A percentile compares a stretch with the other conserved stretches of the same genome.
Evolutionary conservation across 2,797 vertebrate genomes (phyloP).

Genomic region (Platyrinchus mystaceus): DNA sequence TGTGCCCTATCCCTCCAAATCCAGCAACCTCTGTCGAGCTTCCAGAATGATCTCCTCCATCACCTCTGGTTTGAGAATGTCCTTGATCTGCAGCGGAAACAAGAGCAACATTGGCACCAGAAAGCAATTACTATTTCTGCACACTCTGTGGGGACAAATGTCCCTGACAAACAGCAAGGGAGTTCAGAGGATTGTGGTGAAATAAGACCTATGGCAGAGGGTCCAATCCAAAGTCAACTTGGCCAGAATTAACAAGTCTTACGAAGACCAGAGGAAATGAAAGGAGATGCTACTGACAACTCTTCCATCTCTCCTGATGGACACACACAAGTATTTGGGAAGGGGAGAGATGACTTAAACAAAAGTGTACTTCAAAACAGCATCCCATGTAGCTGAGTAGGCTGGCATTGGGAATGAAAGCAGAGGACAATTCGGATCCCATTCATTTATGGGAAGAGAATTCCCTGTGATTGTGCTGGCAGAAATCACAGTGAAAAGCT

Average conservation of each 20-base stretch:
- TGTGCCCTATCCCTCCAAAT: conserved; percentile 83
- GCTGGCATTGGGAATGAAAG: background rate
- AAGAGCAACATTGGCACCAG: background rate
- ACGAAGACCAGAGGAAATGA: background rate
- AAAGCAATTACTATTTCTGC: background rate
- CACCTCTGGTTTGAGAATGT: conserved; percentile 92
- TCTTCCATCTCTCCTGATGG: background rate
- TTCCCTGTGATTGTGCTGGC: background rate
- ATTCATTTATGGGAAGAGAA: background rate
- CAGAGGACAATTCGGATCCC: background rate
- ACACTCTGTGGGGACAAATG: background rate
- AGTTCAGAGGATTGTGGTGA: background rate
- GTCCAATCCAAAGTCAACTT: background rate
- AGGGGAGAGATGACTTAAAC: background rate
- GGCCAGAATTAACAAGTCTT: background rate
- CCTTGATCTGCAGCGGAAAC: conserved; percentile 87
- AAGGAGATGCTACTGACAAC: background rate
- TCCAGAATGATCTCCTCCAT: conserved; percentile 92
- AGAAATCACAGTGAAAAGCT: background rate
- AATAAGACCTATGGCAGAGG: background rate
- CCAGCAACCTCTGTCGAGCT: conserved; percentile 89
- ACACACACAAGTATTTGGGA: background rate
- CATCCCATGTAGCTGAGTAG: background rate
- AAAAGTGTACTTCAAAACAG: background rate
- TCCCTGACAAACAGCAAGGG: background rate